A percentile compares a stretch with the other conserved stretches of the same genome.
Evolutionary conservation across 2,888 invertebrate genomes (phyloP).

Genomic region (Noctua janthina): DNA sequence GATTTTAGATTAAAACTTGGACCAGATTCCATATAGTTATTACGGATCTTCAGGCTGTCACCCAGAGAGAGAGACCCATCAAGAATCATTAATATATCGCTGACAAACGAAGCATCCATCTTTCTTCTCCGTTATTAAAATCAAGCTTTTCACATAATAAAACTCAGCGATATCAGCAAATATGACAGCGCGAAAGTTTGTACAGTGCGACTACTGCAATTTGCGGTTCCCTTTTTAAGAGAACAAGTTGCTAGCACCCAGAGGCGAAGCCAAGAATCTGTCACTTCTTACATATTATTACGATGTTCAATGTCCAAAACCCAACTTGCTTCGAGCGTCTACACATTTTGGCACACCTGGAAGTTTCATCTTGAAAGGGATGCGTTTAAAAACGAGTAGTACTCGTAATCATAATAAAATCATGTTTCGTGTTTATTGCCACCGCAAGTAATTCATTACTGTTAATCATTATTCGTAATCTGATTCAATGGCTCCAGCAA

Average conservation of each 20-base stretch:
- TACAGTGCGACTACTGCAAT: slow-evolving; percentile 25
- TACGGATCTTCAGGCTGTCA: not conserved
- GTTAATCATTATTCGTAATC: slow-evolving; percentile 36
- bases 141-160: not conserved
- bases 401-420: slow-evolving; percentile 40
- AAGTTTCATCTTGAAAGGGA: slow-evolving; percentile 1
- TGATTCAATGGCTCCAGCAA: slow-evolving; percentile 42
- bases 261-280: slow-evolving; percentile 52
- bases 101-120: not conserved
- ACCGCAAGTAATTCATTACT: slow-evolving; percentile 41
- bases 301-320: slow-evolving; percentile 40
- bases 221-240: slow-evolving; percentile 44
- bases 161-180: slow-evolving; percentile 17
- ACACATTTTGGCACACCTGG: slow-evolving; percentile 29
- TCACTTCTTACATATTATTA: slow-evolving; percentile 51
- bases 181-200: slow-evolving; percentile 36
- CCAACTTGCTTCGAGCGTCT: slow-evolving; percentile 5
- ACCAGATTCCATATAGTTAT: not conserved
- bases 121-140: not conserved
- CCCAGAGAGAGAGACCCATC: not conserved
- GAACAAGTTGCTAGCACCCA: slow-evolving; percentile 49
- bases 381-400: slow-evolving; percentile 25
- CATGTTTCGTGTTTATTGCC: slow-evolving; percentile 34
- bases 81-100: not conserved
- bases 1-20: not conserved